Evolutionary conservation across 2,797 vertebrate genomes (phyloP).

Genomic region (Tragelaphus oryx): DNA sequence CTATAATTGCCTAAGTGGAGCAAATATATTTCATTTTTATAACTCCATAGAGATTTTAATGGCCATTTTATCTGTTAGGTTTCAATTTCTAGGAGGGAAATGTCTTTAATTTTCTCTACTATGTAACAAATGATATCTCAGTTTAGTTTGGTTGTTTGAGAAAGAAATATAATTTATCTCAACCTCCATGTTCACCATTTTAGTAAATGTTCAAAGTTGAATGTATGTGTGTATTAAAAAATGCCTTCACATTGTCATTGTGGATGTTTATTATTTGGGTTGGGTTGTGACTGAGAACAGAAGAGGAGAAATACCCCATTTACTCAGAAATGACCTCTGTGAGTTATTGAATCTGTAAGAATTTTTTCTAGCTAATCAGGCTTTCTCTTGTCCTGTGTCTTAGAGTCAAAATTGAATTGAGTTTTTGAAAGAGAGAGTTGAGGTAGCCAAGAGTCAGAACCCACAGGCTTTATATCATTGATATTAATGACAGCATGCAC

Average conservation of each 20-base stretch:
- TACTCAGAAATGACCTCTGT: not conserved
- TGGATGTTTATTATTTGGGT: not conserved
- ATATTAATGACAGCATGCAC: not conserved
- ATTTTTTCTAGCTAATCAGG: not conserved
- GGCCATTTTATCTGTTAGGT: conserved; percentile 47
- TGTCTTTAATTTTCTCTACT: conserved; percentile 13
- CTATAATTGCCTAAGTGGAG: conserved; percentile 36
- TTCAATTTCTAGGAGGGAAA: conserved; percentile 42
- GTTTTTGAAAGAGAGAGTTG: not conserved
- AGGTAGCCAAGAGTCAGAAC: not conserved
- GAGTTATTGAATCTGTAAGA: not conserved
- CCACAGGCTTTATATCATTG: not conserved
- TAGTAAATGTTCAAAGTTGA: conserved; percentile 10
- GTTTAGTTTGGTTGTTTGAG: conserved; percentile 20
- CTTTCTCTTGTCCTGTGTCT: not conserved
- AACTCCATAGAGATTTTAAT: conserved; percentile 48
- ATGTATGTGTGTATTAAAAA: not conserved
- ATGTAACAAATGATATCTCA: not conserved
- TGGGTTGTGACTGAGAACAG: not conserved
- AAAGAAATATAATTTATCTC: conserved; percentile 18
- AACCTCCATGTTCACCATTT: not conserved
- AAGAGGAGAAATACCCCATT: not conserved
- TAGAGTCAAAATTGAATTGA: not conserved
- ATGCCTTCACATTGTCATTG: not conserved
- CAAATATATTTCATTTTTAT: conserved; percentile 60